Evolutionary conservation across 2,113 vertebrate species (phyloP).

Genomic region (Penelope pileata): DNA sequence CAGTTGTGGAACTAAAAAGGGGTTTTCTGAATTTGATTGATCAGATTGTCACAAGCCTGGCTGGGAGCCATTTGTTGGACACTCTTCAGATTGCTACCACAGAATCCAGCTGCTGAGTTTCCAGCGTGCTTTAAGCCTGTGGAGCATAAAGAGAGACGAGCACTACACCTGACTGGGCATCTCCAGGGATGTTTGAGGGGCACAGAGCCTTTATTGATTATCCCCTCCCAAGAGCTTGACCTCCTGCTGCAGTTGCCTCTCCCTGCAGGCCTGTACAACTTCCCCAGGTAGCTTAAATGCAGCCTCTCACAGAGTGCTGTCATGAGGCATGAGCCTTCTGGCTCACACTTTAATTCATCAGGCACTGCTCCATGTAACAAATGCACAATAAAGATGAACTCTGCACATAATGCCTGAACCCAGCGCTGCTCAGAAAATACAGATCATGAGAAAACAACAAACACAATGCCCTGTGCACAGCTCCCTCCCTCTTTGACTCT

Average conservation of each 20-base stretch:
- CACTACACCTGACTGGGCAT: neutral
- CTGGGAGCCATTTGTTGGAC: conserved; percentile 46
- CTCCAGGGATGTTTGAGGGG: conserved; percentile 14
- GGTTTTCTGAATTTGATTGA: conserved; percentile 56
- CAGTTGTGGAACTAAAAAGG: conserved; percentile 36
- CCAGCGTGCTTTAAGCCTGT: neutral
- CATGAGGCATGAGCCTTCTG: neutral
- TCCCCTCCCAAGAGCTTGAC: neutral
- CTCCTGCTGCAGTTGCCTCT: neutral
- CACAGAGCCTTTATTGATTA: neutral
- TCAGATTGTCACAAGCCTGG: conserved; percentile 60
- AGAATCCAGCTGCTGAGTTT: conserved; percentile 49
- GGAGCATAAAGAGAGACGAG: neutral
- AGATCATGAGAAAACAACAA: neutral
- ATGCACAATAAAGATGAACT: neutral
- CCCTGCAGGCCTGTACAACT: neutral
- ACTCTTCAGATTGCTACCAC: conserved; percentile 25
- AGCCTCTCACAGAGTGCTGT: neutral
- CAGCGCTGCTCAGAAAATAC: neutral
- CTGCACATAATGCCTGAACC: neutral
- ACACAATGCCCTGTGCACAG: neutral
- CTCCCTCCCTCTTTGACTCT: neutral
- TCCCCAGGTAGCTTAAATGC: neutral
- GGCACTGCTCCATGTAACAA: neutral
- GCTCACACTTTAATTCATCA: neutral